Evolutionary conservation across 2,797 vertebrate genomes (phyloP).

Genomic region (Mus spretus): DNA sequence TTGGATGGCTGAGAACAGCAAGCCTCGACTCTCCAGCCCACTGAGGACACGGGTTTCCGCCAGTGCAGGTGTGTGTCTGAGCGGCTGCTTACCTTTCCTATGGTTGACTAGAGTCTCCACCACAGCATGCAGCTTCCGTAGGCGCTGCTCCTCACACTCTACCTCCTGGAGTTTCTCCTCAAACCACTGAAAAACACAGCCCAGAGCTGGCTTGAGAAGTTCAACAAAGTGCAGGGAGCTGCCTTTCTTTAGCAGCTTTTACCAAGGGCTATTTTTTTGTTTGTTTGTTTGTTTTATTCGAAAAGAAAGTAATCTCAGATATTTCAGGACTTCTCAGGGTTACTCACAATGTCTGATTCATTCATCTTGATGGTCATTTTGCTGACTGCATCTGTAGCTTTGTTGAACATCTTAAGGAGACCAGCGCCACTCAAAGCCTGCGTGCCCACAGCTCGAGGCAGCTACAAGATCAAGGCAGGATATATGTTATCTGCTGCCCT

Average conservation of each 20-base stretch:
- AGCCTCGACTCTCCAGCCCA: constrained; percentile 47
- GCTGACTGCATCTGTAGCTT: constrained; percentile 97
- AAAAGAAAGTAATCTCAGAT: constrained; percentile 32
- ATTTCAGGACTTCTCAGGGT: not conserved
- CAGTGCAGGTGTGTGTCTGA: not conserved
- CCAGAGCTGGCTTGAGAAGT: constrained; percentile 61
- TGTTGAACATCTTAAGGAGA: constrained; percentile 98
- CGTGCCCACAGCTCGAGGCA: constrained; percentile 96
- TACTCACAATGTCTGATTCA: constrained; percentile 96
- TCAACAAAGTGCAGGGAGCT: not conserved
- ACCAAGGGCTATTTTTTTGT: not conserved
- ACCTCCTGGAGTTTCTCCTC: constrained; percentile 99
- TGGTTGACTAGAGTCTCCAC: constrained; percentile 96
- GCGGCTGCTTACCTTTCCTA: constrained; percentile 93
- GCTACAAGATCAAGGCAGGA: constrained; percentile 88
- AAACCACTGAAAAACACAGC: constrained; percentile 94
- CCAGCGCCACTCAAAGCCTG: constrained; percentile 97
- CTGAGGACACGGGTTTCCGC: not conserved
- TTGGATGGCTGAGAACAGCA: constrained; percentile 56
- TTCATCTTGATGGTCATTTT: constrained; percentile 99
- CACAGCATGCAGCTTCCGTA: constrained; percentile 95
- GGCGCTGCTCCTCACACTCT: constrained; percentile 96
- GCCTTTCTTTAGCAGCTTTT: not conserved
- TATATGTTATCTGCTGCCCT: constrained; percentile 67
- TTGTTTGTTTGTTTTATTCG: not conserved